Conservation (phyloP, 2,797 vertebrate genomes). For the Bovichtus variegatus region DNA sequence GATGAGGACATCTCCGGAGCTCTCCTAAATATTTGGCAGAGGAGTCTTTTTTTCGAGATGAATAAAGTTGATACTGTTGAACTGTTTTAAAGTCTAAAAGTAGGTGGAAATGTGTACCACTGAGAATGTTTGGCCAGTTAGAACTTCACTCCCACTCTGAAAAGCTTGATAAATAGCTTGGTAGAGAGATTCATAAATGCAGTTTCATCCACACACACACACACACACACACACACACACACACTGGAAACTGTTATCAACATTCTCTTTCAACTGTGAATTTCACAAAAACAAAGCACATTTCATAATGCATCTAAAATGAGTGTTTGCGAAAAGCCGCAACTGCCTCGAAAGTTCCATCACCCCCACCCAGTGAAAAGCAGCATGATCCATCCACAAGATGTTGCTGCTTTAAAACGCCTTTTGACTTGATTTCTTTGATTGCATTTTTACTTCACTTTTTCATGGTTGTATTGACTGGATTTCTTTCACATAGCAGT, state of each 20-base stretch:
- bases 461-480: slow-evolving; percentile 55
- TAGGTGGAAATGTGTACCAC: not conserved
- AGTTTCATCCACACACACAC: not conserved
- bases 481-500: slow-evolving; percentile 69
- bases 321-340: not conserved
- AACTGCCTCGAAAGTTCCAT: not conserved
- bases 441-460: slow-evolving; percentile 25
- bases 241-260: not conserved
- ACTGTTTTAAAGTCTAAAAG: not conserved
- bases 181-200: not conserved
- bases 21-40: too few relatives aligned
- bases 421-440: slow-evolving; percentile 15
- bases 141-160: not conserved
- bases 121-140: slow-evolving; percentile 9
- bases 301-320: not conserved
- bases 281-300: slow-evolving; percentile 2
- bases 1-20: not conserved
- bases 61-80: not conserved
- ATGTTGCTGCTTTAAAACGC: not conserved
- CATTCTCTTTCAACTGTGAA: not conserved
- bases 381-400: slow-evolving; percentile 27
- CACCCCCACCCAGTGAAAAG: not conserved
- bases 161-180: not conserved
- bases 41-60: not conserved
- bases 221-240: not conserved